Percentiles rank a stretch among this genome's conserved stretches.
Evolutionary conservation across 2,888 invertebrate genomes (phyloP).

Genomic region (Clanis bilineata): DNA sequence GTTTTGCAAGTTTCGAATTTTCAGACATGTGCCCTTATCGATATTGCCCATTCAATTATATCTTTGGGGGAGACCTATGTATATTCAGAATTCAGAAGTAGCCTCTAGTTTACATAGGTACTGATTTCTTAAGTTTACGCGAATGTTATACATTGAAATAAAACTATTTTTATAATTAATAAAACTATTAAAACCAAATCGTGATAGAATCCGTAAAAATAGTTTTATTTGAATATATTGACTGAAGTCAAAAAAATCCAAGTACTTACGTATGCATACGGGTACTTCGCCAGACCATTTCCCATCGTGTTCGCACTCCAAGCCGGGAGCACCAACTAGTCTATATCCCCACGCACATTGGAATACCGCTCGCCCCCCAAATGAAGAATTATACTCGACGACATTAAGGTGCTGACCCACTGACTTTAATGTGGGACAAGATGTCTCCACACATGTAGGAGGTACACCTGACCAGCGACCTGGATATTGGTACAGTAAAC

Average conservation of each 20-base stretch:
- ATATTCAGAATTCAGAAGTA: no score
- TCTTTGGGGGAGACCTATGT: no score
- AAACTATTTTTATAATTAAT: no score
- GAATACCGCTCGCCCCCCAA: slow-evolving; percentile 90
- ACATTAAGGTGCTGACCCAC: slow-evolving; percentile 88
- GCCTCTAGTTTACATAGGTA: no score
- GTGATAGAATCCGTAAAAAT: no score
- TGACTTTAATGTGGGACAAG: slow-evolving; percentile 87
- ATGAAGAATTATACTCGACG: slow-evolving; percentile 90
- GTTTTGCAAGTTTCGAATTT: no score
- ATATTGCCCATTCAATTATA: no score
- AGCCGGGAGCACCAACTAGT: slow-evolving; percentile 87
- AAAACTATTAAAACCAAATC: no score
- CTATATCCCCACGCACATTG: slow-evolving; percentile 93
- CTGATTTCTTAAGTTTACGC: no score
- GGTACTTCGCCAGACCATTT: slow-evolving; percentile 91
- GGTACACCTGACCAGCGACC: slow-evolving; percentile 90
- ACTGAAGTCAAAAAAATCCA: background rate
- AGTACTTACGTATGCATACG: slow-evolving; percentile 86
- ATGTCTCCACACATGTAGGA: slow-evolving; percentile 89
- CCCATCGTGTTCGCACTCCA: slow-evolving; percentile 91
- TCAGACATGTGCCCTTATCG: no score
- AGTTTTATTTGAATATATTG: no score
- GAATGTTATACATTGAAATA: no score
- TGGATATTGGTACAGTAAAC: slow-evolving; percentile 40